Evolutionary conservation across 30 jellyfish, hydroid and myxozoan genomes (phyloP).

Genomic region (Turritopsis dohrnii): DNA sequence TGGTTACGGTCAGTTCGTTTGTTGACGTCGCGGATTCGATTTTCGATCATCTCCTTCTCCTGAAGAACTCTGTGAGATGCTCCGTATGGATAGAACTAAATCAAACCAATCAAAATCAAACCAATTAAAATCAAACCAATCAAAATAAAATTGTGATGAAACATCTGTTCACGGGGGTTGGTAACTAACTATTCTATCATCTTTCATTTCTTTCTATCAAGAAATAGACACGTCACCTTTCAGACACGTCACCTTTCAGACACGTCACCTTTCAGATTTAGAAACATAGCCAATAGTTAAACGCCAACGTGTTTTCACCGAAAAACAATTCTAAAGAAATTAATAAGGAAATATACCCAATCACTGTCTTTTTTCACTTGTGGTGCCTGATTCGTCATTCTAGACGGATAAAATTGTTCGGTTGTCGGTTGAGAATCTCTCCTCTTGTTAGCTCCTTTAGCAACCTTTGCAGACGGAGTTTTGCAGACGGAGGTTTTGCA

Average conservation of each 20-base stretch:
- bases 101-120: background rate
- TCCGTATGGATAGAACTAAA: conserved; percentile 9
- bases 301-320: no score
- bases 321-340: background rate
- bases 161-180: no score
- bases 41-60: background rate
- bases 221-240: no score
- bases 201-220: no score
- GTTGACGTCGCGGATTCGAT: conserved; percentile 4
- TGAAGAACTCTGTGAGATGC: conserved; percentile 4
- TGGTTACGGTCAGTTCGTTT: background rate
- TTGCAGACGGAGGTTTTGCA: conserved; percentile 9
- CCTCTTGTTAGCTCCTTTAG: background rate
- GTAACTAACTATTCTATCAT: no score
- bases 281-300: no score
- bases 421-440: background rate
- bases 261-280: no score
- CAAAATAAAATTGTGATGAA: background rate
- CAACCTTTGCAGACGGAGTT: conserved; percentile 4
- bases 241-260: no score
- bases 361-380: background rate
- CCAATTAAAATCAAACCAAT: background rate
- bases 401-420: conserved; percentile 17
- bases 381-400: background rate
- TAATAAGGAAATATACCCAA: background rate